Percentiles rank a stretch among this genome's conserved stretches.
Conservation (phyloP, 2,113 vertebrate genomes). For the Crotophaga sulcirostris region DNA sequence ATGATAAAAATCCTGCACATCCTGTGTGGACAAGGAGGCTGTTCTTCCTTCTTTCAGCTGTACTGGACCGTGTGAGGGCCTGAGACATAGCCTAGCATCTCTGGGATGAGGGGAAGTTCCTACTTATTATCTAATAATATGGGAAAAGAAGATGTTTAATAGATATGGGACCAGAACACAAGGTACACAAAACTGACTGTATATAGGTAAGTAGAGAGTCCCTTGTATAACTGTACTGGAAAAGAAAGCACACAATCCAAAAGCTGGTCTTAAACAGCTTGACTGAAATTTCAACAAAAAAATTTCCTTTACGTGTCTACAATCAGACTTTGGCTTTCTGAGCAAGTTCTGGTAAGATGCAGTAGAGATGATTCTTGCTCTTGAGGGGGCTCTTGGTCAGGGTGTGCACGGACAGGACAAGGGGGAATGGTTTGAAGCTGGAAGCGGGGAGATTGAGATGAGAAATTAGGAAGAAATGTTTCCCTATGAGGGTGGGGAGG, state of each 20-base stretch:
- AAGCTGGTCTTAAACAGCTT: not conserved
- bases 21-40: not conserved
- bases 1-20: not conserved
- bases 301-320: not conserved
- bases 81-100: not conserved
- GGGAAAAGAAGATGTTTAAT: not conserved
- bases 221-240: not conserved
- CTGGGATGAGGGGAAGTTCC: not conserved
- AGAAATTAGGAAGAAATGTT: too few relatives aligned
- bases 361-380: not conserved
- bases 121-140: accelerated
- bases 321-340: not conserved
- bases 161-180: accelerated
- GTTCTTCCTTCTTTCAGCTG: not conserved
- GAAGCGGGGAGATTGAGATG: too few relatives aligned
- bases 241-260: not conserved
- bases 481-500: too few relatives aligned
- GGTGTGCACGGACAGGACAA: too few relatives aligned
- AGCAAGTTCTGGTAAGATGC: not conserved
- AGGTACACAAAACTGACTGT: accelerated
- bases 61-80: not conserved
- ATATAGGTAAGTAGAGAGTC: accelerated
- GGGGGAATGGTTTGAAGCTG: too few relatives aligned
- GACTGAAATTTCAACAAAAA: not conserved
- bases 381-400: not conserved